These are phyloP conservation scores for Tenualosa thibaudeaui DNA, from an alignment of 2,797 vertebrate species.

Conservation along the genomic window DNA sequence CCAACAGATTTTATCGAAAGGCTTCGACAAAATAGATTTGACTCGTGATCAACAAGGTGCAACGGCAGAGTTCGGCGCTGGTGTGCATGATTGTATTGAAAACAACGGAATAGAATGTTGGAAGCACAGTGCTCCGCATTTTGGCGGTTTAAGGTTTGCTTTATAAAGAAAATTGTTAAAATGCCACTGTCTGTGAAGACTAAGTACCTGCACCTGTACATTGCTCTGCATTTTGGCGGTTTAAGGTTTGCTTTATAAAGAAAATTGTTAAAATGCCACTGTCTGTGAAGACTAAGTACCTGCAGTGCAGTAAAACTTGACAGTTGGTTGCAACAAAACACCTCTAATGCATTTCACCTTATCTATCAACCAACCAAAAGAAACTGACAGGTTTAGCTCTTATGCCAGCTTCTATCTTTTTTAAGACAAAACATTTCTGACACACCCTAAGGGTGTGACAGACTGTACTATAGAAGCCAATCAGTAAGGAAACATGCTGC, in stretches of 20 bases:
- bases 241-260: background rate
- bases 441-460: background rate
- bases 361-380: slow-evolving; percentile 10
- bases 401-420: background rate
- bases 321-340: background rate
- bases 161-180: background rate
- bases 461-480: background rate
- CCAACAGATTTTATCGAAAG: too few relatives aligned
- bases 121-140: too few relatives aligned
- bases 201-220: too few relatives aligned
- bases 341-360: background rate
- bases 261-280: background rate
- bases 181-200: background rate
- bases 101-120: too few relatives aligned
- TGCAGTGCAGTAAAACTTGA: background rate
- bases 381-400: background rate
- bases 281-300: background rate
- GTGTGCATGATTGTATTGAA: too few relatives aligned
- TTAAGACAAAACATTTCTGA: background rate
- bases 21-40: too few relatives aligned
- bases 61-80: too few relatives aligned
- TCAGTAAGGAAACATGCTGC: too few relatives aligned
- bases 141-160: background rate
- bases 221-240: too few relatives aligned
- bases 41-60: too few relatives aligned